Evolutionary conservation across 1,140 invertebrate genomes (phyloP).

Genomic region (Ditylenchus dipsaci): DNA sequence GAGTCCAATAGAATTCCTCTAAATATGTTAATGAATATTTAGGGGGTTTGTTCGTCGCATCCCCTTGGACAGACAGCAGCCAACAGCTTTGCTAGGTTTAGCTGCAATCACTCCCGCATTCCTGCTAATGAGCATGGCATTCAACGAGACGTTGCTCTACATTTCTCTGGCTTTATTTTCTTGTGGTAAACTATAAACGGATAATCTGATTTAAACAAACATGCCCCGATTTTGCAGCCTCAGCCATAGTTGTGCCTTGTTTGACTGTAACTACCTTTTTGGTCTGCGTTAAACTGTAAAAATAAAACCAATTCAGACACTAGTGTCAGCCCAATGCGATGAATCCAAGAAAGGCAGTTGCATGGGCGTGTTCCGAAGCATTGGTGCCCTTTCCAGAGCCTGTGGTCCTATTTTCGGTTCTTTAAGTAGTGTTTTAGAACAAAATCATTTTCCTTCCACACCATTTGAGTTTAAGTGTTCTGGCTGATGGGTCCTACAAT

Average conservation of each 20-base stretch:
- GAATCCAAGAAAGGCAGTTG: background rate
- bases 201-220: background rate
- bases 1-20: too few species aligned
- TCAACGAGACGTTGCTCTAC: background rate
- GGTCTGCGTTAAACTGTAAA: too few species aligned
- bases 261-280: background rate
- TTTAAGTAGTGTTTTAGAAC: background rate
- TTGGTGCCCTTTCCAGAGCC: background rate
- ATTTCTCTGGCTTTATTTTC: background rate
- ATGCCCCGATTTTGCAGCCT: background rate
- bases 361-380: background rate
- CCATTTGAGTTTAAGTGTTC: background rate
- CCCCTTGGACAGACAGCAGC: background rate
- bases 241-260: conserved; percentile 1
- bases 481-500: background rate
- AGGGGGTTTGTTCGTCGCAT: background rate
- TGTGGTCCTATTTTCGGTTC: background rate
- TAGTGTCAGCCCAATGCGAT: background rate
- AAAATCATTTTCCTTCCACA: background rate
- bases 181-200: background rate
- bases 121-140: background rate
- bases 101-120: background rate
- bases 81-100: background rate
- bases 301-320: background rate
- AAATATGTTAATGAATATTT: background rate